Conservation (phyloP, 2,888 invertebrate species). For the Slavum lentiscoides region DNA sequence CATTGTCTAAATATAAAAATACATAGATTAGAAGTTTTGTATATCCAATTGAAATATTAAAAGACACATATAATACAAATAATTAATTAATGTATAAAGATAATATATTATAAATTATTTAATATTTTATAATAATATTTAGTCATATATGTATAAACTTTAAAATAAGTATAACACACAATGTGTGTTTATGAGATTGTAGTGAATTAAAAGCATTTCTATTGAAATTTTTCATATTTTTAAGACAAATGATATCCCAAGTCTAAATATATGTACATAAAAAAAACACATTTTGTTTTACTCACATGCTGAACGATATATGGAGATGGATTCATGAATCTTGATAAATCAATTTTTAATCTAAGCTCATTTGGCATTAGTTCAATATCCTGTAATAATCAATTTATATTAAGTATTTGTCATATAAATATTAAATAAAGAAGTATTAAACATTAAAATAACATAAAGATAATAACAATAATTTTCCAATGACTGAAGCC, state of each 20-base stretch:
- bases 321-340: constrained; percentile 95
- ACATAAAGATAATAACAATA: no score
- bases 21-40: neutral
- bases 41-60: neutral
- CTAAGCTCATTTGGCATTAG: constrained; percentile 74
- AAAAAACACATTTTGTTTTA: constrained; percentile 55
- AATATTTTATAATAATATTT: no score
- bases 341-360: constrained; percentile 82
- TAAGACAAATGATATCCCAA: no score
- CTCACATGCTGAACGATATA: constrained; percentile 80
- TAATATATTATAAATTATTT: neutral
- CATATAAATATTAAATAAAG: neutral
- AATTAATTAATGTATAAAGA: neutral
- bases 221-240: no score
- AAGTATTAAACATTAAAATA: neutral
- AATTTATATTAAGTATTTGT: neutral
- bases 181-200: no score
- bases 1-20: constrained; percentile 68
- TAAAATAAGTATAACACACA: no score
- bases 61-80: neutral
- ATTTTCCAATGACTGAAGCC: no score
- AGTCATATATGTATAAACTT: no score
- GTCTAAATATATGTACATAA: no score
- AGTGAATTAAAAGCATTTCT: no score
- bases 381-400: constrained; percentile 64